phyloP scores from a whole-genome alignment of 2,888 invertebrate genomes.

The Pheosia gnoma region DNA sequence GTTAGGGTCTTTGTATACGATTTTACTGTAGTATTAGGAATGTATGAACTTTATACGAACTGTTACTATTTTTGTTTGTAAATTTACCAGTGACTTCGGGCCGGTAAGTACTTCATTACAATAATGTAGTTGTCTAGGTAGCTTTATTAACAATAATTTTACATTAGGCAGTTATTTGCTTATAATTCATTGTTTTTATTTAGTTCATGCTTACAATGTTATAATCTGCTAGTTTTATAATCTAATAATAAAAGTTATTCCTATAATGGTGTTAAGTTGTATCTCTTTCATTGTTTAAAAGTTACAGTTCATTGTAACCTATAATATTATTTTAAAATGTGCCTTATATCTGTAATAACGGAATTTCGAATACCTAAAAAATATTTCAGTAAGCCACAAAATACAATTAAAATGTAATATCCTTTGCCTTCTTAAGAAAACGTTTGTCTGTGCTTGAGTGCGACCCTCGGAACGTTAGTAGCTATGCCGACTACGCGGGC shows the following conservation, averaged over 20 bases:
- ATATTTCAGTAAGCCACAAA: neutral
- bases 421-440: neutral
- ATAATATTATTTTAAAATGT: neutral
- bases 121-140: constrained; percentile 1
- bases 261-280: too few species aligned
- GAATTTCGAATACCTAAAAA: neutral
- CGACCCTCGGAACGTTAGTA: neutral
- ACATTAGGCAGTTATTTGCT: too few species aligned
- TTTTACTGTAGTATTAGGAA: constrained; percentile 37
- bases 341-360: neutral
- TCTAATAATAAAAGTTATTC: too few species aligned
- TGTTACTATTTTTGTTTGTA: constrained; percentile 25
- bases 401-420: neutral
- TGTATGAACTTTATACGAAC: constrained; percentile 35
- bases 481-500: constrained; percentile 2
- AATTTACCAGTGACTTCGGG: constrained; percentile 25
- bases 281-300: too few species aligned
- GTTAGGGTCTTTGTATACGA: constrained; percentile 47
- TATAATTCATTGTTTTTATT: too few species aligned
- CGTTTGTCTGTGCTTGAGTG: neutral
- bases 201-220: too few species aligned
- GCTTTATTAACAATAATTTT: neutral
- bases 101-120: constrained; percentile 33
- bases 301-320: too few species aligned
- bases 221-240: too few species aligned